Evolutionary conservation across 2,888 invertebrate genomes (phyloP).

Genomic region (Drosophila trichaetosa): DNA sequence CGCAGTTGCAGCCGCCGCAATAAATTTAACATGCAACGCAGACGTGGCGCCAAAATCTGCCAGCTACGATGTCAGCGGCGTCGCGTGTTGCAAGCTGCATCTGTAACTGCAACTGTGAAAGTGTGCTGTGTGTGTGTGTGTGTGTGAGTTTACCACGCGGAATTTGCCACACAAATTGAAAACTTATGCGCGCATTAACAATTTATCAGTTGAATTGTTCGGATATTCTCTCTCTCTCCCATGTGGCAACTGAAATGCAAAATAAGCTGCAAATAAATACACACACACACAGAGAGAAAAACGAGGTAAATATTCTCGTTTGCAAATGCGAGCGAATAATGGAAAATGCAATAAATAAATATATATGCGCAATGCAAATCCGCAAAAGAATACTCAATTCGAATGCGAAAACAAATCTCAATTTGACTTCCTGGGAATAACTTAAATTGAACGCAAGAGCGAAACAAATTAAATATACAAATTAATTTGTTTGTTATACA

Average conservation of each 20-base stretch:
- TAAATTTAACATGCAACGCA: constrained; percentile 72
- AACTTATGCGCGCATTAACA: constrained; percentile 79
- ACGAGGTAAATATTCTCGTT: constrained; percentile 22
- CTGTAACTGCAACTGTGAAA: constrained; percentile 34
- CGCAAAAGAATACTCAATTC: constrained; percentile 10
- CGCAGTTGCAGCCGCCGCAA: constrained; percentile 65
- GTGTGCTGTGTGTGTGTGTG: constrained; percentile 8
- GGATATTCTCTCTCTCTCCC: constrained; percentile 49
- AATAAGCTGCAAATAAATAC: constrained; percentile 22
- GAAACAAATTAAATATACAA: constrained; percentile 3
- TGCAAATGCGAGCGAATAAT: constrained; percentile 59
- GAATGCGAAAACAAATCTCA: constrained; percentile 6
- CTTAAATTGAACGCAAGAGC: constrained; percentile 2
- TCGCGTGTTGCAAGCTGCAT: constrained; percentile 58
- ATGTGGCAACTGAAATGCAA: constrained; percentile 58
- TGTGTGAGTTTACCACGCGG: constrained; percentile 45
- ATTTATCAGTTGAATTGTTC: constrained; percentile 75
- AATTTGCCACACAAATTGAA: constrained; percentile 77
- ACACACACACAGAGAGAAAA: not conserved
- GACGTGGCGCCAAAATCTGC: constrained; percentile 76
- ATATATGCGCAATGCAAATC: constrained; percentile 24
- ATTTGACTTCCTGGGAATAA: not conserved
- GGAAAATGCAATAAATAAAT: constrained; percentile 49
- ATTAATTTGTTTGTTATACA: not conserved
- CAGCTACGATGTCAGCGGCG: constrained; percentile 67